Percentiles rank a stretch among this genome's conserved stretches.
Conservation (phyloP, 2,888 invertebrate species). For the Scelioninae gen. 2 region DNA sequence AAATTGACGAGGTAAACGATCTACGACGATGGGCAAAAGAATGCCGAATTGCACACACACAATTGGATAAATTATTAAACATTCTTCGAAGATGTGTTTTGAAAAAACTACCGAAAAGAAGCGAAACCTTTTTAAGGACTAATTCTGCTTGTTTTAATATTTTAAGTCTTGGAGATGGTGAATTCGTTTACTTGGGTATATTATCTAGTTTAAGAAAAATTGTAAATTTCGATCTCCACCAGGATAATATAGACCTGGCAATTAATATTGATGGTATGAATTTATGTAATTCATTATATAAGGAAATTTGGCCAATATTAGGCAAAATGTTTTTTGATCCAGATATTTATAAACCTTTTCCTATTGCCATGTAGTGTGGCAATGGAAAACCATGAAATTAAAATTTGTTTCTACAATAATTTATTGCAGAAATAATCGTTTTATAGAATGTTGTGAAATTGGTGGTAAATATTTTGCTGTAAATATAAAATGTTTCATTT, state of each 20-base stretch:
- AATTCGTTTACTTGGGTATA: constrained; percentile 53
- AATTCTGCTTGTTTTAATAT: constrained; percentile 20
- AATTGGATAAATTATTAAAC: constrained; percentile 25
- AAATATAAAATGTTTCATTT: constrained; percentile 45
- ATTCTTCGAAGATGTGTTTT: background rate
- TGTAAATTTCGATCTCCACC: constrained; percentile 49
- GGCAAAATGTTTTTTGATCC: constrained; percentile 31
- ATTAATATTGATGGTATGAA: constrained; percentile 52
- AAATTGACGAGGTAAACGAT: background rate
- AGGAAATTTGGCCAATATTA: constrained; percentile 57
- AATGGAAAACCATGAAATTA: constrained; percentile 44
- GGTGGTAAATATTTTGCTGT: constrained; percentile 22
- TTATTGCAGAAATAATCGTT: constrained; percentile 14
- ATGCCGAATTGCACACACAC: background rate
- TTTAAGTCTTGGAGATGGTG: constrained; percentile 34
- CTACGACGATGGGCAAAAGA: constrained; percentile 18
- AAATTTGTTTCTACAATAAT: constrained; percentile 37
- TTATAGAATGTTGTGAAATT: constrained; percentile 10
- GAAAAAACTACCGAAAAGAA: constrained; percentile 37
- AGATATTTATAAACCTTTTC: constrained; percentile 53
- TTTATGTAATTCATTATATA: constrained; percentile 34
- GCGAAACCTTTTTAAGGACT: constrained; percentile 49
- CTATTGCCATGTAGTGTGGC: constrained; percentile 54
- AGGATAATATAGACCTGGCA: constrained; percentile 39
- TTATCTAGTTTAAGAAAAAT: constrained; percentile 37